Conservation (phyloP, 2,113 vertebrate genomes). For the Ivindomyrus marchei region DNA sequence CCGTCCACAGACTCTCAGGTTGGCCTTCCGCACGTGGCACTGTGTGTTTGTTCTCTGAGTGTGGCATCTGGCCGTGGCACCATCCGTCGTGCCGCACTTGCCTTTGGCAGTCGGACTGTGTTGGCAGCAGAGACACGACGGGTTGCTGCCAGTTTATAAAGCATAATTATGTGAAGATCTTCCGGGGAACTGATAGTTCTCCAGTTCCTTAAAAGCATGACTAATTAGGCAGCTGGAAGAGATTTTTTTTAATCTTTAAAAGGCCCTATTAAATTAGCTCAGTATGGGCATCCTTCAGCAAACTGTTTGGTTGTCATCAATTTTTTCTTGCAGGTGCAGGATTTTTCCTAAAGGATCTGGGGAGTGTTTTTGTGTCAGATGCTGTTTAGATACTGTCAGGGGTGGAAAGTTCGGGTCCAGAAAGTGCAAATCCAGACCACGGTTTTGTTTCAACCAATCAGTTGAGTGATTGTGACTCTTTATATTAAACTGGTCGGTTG, state of each 20-base stretch:
- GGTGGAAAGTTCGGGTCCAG: background rate
- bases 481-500: too few species aligned
- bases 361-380: background rate
- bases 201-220: background rate
- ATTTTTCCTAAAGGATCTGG: background rate
- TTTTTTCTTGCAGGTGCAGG: background rate
- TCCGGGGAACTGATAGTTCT: background rate
- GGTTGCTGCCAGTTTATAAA: background rate
- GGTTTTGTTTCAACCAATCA: too few species aligned
- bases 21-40: background rate
- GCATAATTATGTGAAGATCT: background rate
- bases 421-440: background rate
- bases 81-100: background rate
- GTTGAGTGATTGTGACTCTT: too few species aligned
- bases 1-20: background rate
- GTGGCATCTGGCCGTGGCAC: background rate
- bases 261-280: background rate
- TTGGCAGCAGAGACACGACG: background rate
- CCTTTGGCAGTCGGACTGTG: background rate
- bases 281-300: background rate
- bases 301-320: background rate
- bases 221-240: background rate
- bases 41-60: background rate
- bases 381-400: background rate
- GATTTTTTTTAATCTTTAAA: conserved; percentile 3